Percentiles rank a stretch among this genome's conserved stretches.
These are phyloP conservation scores for Polypedilum pembai DNA, from an alignment of 1,140 invertebrate genomes.

Conservation along the genomic window DNA sequence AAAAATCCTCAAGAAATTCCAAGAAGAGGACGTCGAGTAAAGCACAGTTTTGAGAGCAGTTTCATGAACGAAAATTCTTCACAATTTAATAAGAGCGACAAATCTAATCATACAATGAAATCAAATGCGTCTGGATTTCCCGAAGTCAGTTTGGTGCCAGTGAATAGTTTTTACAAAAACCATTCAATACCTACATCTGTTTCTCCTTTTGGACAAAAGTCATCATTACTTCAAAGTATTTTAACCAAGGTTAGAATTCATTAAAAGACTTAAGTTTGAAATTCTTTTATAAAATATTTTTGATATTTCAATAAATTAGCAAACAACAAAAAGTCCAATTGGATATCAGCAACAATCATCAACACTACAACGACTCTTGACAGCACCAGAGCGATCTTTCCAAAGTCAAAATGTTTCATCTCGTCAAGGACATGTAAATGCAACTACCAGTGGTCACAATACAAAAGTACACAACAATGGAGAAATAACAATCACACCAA, in stretches of 20 bases:
- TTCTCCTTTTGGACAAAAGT: constrained; percentile 41
- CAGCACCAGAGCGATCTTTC: constrained; percentile 49
- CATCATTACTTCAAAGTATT: constrained; percentile 66
- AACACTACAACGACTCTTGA: constrained; percentile 67
- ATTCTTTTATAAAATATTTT: background rate
- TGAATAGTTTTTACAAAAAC: constrained; percentile 3
- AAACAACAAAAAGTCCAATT: constrained; percentile 42
- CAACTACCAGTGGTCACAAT: background rate
- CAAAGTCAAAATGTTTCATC: constrained; percentile 32
- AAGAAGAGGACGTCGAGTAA: constrained; percentile 53
- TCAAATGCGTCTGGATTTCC: constrained; percentile 21
- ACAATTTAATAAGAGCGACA: constrained; percentile 30
- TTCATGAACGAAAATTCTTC: background rate
- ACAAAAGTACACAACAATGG: constrained; percentile 33
- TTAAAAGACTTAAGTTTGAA: background rate
- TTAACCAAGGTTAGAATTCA: constrained; percentile 53
- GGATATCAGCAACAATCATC: constrained; percentile 52
- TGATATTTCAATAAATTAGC: background rate
- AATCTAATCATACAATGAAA: constrained; percentile 34
- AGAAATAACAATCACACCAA: constrained; percentile 54
- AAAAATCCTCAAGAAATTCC: constrained; percentile 63
- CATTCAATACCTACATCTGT: background rate
- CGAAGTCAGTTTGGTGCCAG: constrained; percentile 12
- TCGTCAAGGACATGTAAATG: background rate
- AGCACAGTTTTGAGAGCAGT: constrained; percentile 33